These are phyloP conservation scores for Hirudo medicinalis DNA, from an alignment of 1,140 invertebrate species.

Conservation along the genomic window DNA sequence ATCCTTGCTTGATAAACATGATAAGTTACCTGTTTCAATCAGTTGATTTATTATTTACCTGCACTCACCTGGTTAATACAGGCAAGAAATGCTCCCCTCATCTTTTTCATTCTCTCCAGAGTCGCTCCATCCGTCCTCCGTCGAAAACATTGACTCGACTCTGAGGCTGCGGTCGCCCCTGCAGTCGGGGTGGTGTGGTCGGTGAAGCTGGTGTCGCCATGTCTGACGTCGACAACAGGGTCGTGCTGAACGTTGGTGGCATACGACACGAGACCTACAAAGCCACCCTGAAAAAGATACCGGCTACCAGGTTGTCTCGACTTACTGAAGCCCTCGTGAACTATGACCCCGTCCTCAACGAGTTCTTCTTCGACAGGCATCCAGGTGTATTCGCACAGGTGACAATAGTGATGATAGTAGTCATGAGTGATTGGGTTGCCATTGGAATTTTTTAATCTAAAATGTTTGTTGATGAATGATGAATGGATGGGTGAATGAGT, in stretches of 20 bases:
- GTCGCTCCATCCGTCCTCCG: background rate
- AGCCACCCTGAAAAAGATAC: slow-evolving; percentile 76
- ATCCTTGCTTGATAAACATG: background rate
- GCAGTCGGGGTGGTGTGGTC: background rate
- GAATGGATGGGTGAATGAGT: too few relatives aligned
- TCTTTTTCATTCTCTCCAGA: background rate
- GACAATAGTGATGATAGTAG: too few relatives aligned
- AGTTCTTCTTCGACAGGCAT: slow-evolving; percentile 97
- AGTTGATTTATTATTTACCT: too few relatives aligned
- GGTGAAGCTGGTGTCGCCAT: background rate
- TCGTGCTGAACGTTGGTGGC: slow-evolving; percentile 93
- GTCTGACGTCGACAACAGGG: slow-evolving; percentile 64
- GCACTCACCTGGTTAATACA: too few relatives aligned
- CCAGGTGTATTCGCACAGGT: slow-evolving; percentile 68
- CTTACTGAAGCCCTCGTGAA: slow-evolving; percentile 78
- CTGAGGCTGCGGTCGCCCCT: background rate
- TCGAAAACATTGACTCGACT: too few relatives aligned
- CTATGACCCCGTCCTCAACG: slow-evolving; percentile 87
- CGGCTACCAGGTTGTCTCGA: slow-evolving; percentile 71
- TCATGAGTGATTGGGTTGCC: too few relatives aligned
- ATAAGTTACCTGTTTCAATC: too few relatives aligned
- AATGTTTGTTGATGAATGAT: too few relatives aligned
- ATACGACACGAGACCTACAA: slow-evolving; percentile 93
- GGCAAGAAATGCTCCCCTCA: background rate
- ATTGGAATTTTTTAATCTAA: too few relatives aligned